A percentile compares a stretch with the other conserved stretches of the same genome.
Evolutionary conservation across 92 coral and sea anemone species (phyloP).

Genomic region (Zoanthus sansibaricus): DNA sequence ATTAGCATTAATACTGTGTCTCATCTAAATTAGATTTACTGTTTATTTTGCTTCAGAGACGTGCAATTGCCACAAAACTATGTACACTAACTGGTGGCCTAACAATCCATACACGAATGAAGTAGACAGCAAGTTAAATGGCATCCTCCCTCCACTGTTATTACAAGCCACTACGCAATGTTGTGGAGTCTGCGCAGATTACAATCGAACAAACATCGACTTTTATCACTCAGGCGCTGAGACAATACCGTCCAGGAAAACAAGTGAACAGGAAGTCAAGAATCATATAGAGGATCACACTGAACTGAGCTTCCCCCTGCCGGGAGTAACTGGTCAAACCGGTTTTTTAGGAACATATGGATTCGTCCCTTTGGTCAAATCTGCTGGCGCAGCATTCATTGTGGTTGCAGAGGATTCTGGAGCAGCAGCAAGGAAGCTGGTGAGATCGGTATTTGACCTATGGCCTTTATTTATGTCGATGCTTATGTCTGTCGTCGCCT

Average conservation of each 20-base stretch:
- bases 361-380: constrained; percentile 80
- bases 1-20: too few species aligned
- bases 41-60: constrained; percentile 73
- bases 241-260: constrained; percentile 10
- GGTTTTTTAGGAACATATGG: constrained; percentile 74
- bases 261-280: constrained; percentile 62
- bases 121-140: constrained; percentile 50
- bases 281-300: constrained; percentile 60
- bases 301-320: constrained; percentile 82
- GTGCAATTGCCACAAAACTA: constrained; percentile 78
- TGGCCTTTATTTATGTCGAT: constrained; percentile 84
- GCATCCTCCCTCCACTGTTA: constrained; percentile 86
- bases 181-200: constrained; percentile 79
- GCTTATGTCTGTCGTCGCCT: constrained; percentile 77
- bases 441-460: constrained; percentile 70
- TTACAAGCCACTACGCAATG: constrained; percentile 62
- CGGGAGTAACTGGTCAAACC: constrained; percentile 70
- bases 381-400: constrained; percentile 89
- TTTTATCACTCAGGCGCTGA: constrained; percentile 52
- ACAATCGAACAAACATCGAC: constrained; percentile 64
- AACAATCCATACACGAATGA: constrained; percentile 80
- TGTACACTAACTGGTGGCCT: constrained; percentile 90
- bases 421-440: constrained; percentile 71
- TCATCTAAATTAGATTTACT: not conserved
- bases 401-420: constrained; percentile 72